A percentile compares a stretch with the other conserved stretches of the same genome.
phyloP scores from a whole-genome alignment of 2,888 invertebrate species.

The Catonia carolina region DNA sequence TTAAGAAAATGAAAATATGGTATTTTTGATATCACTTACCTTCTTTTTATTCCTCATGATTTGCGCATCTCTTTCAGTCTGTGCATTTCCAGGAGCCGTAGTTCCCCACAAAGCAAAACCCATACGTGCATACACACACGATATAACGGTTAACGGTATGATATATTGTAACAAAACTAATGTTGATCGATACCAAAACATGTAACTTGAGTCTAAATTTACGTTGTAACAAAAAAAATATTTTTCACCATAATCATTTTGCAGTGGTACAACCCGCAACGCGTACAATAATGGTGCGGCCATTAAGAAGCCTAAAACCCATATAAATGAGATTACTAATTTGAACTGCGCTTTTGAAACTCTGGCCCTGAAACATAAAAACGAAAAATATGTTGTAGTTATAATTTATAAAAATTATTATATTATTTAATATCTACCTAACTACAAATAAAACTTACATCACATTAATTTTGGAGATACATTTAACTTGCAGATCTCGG shows the following conservation, averaged over 20 bases:
- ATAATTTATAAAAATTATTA: not conserved
- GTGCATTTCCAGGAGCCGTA: constrained; percentile 46
- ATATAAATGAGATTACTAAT: constrained; percentile 44
- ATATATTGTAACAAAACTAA: constrained; percentile 52
- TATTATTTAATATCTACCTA: not conserved
- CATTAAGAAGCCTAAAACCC: constrained; percentile 43
- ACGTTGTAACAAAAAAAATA: constrained; percentile 52
- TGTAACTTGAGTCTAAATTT: constrained; percentile 44
- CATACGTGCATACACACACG: constrained; percentile 49
- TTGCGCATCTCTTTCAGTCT: constrained; percentile 45
- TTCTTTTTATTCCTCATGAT: constrained; percentile 48
- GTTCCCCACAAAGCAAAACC: constrained; percentile 48
- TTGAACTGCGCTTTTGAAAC: constrained; percentile 43
- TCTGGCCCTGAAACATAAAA: constrained; percentile 37
- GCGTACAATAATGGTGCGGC: constrained; percentile 42
- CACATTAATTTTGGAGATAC: no score
- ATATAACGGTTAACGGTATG: constrained; percentile 49
- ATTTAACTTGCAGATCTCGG: no score
- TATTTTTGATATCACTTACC: no score
- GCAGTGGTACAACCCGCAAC: constrained; percentile 35
- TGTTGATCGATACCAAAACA: constrained; percentile 51
- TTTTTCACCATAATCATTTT: constrained; percentile 22
- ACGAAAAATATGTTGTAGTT: not conserved
- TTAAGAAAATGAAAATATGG: no score
- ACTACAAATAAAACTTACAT: not conserved